A percentile compares a stretch with the other conserved stretches of the same genome.
These are phyloP conservation scores for Papilio helenus DNA, from an alignment of 1,140 invertebrate genomes.

Conservation along the genomic window DNA sequence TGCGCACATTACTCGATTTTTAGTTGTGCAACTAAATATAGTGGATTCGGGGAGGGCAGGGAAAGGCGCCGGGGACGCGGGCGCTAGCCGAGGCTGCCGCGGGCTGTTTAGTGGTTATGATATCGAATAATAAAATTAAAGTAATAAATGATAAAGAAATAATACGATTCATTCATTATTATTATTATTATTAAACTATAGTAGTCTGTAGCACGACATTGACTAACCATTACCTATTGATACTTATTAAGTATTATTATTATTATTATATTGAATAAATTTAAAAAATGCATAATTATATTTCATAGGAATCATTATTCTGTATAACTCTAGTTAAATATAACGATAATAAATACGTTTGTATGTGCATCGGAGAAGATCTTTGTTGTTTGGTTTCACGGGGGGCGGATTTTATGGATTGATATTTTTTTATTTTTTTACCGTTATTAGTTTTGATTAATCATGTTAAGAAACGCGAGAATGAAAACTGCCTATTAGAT, in stretches of 20 bases:
- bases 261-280: slow-evolving; percentile 81
- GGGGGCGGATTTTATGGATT: slow-evolving; percentile 79
- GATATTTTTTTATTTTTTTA: slow-evolving; percentile 83
- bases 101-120: slow-evolving; percentile 77
- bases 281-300: slow-evolving; percentile 84
- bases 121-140: slow-evolving; percentile 80
- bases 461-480: slow-evolving; percentile 77
- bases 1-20: too few relatives aligned
- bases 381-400: slow-evolving; percentile 76
- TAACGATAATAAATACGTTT: slow-evolving; percentile 82
- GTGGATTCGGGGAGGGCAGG: not conserved
- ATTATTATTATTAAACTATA: slow-evolving; percentile 76
- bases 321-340: slow-evolving; percentile 84
- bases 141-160: slow-evolving; percentile 79
- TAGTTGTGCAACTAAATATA: not conserved
- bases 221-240: slow-evolving; percentile 82
- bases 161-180: slow-evolving; percentile 82
- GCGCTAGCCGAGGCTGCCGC: slow-evolving; percentile 74
- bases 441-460: slow-evolving; percentile 82
- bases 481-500: slow-evolving; percentile 82
- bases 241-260: slow-evolving; percentile 83
- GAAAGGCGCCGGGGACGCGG: slow-evolving; percentile 38
- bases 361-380: slow-evolving; percentile 79
- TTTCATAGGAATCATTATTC: slow-evolving; percentile 85
- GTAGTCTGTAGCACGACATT: slow-evolving; percentile 81